Evolutionary conservation across 2,888 invertebrate species (phyloP).

Genomic region (Stictocephala bisonia): DNA sequence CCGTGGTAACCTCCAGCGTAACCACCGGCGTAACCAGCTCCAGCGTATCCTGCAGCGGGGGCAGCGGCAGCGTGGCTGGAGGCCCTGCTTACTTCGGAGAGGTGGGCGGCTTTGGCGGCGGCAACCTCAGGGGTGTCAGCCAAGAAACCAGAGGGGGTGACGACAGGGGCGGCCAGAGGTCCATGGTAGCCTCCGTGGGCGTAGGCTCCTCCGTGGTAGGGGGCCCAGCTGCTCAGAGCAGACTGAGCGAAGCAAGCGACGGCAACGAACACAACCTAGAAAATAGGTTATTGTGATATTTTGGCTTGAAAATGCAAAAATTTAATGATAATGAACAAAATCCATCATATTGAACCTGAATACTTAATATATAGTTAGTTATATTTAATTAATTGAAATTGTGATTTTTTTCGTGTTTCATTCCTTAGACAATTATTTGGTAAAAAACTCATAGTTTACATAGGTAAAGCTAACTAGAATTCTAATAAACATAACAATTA

Average conservation of each 20-base stretch:
- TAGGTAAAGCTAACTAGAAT: no score
- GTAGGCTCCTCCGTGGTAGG: slow-evolving; percentile 30
- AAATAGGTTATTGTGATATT: no score
- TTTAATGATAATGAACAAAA: no score
- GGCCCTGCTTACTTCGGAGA: slow-evolving; percentile 61
- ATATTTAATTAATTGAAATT: no score
- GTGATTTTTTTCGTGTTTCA: no score
- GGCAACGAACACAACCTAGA: slow-evolving; percentile 40
- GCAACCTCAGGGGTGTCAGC: slow-evolving; percentile 56
- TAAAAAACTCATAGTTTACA: no score
- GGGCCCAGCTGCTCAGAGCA: slow-evolving; percentile 5
- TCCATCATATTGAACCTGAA: no score
- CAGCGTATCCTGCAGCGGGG: slow-evolving; percentile 36
- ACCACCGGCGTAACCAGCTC: slow-evolving; percentile 26
- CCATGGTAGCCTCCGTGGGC: slow-evolving; percentile 39
- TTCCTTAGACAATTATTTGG: no score
- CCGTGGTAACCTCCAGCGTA: slow-evolving; percentile 30
- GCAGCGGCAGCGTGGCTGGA: slow-evolving; percentile 43
- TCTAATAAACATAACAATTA: no score
- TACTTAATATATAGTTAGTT: no score
- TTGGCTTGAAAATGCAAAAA: no score
- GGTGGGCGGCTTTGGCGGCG: slow-evolving; percentile 55
- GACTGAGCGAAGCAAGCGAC: slow-evolving; percentile 28
- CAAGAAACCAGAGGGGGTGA: slow-evolving; percentile 11
- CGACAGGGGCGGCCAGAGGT: not conserved